A percentile compares a stretch with the other conserved stretches of the same genome.
phyloP scores from a whole-genome alignment of 2,113 vertebrate species.

The Orthonyx spaldingii region DNA sequence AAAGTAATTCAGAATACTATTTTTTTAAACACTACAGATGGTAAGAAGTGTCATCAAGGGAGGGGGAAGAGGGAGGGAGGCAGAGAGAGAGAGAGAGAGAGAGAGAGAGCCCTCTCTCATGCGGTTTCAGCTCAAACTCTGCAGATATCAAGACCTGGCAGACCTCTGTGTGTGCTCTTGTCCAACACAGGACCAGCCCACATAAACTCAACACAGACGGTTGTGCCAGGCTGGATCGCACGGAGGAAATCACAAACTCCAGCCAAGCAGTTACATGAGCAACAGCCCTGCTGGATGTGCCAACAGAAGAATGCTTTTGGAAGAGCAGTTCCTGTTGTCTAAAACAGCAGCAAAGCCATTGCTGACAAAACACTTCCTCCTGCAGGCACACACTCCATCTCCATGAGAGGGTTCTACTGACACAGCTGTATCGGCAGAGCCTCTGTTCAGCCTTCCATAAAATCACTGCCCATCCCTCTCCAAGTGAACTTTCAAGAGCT shows the following conservation, averaged over 20 bases:
- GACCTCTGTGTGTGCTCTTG: not conserved
- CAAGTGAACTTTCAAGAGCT: not conserved
- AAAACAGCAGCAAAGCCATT: not conserved
- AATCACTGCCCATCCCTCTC: not conserved
- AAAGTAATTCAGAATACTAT: not conserved
- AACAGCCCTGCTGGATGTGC: not conserved
- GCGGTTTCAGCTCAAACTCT: not conserved
- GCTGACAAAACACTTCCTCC: not conserved
- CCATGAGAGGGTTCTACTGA: not conserved
- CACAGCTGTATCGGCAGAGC: not conserved
- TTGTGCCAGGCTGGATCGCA: fast-evolving
- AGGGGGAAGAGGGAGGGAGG: fast-evolving
- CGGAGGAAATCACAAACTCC: not conserved
- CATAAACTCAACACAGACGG: fast-evolving
- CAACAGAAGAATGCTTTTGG: not conserved
- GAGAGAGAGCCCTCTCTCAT: not conserved
- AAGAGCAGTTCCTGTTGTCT: not conserved
- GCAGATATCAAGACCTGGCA: not conserved
- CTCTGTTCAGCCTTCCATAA: not conserved
- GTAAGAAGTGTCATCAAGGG: not conserved
- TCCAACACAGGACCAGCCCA: not conserved
- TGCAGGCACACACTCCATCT: not conserved
- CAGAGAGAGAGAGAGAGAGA: too few relatives aligned
- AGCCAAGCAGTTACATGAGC: not conserved
- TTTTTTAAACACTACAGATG: not conserved